Evolutionary conservation across 2,888 invertebrate genomes (phyloP).

Genomic region (Sesia bembeciformis): DNA sequence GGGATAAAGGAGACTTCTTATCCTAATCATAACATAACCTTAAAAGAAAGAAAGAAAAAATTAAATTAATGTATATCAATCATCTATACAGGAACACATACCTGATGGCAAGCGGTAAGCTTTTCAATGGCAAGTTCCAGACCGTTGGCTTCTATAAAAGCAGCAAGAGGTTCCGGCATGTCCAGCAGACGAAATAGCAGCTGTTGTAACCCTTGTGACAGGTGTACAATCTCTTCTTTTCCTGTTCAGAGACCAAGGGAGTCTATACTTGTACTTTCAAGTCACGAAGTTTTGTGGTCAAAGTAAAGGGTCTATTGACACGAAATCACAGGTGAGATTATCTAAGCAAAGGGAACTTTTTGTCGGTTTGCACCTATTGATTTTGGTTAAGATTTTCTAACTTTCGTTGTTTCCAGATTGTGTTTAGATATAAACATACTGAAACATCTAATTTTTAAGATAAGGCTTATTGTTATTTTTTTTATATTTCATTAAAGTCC

Average conservation of each 20-base stretch:
- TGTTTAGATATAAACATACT: too few relatives aligned
- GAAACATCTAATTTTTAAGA: too few relatives aligned
- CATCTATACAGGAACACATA: conserved; percentile 8
- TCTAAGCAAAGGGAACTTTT: too few relatives aligned
- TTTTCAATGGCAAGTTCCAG: conserved; percentile 85
- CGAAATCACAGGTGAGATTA: not conserved
- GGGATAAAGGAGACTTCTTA: not conserved
- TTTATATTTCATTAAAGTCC: too few relatives aligned
- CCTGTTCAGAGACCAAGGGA: conserved; percentile 17
- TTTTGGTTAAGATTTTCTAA: too few relatives aligned
- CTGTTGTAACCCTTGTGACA: conserved; percentile 91
- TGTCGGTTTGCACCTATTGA: too few relatives aligned
- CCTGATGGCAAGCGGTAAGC: conserved; percentile 82
- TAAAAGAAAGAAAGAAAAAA: too few relatives aligned
- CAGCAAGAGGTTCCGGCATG: conserved; percentile 81
- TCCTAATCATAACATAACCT: too few relatives aligned
- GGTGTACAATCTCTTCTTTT: conserved; percentile 46
- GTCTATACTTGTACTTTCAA: not conserved
- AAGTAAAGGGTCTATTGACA: conserved; percentile 12
- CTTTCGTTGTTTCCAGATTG: too few relatives aligned
- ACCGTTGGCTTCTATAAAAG: conserved; percentile 85
- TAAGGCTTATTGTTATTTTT: too few relatives aligned
- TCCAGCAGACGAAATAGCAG: conserved; percentile 87
- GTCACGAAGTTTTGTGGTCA: not conserved
- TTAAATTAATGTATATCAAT: too few relatives aligned